Evolutionary conservation across 2,797 vertebrate genomes (phyloP).

Genomic region (Discoglossus pictus): DNA sequence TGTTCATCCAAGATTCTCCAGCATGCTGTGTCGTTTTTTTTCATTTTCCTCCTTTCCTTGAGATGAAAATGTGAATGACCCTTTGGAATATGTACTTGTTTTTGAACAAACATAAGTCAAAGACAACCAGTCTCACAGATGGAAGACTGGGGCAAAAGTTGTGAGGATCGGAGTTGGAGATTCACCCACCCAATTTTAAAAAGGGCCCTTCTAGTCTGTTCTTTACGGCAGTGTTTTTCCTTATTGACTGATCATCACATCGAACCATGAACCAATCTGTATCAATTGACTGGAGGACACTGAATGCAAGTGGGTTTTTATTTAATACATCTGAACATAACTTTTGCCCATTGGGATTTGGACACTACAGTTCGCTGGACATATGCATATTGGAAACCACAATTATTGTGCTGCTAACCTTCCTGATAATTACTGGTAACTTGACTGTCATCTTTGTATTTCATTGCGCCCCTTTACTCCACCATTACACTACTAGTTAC

Average conservation of each 20-base stretch:
- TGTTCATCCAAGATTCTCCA: constrained; percentile 11
- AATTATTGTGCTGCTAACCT: constrained; percentile 90
- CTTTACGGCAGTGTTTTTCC: constrained; percentile 54
- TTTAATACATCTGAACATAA: constrained; percentile 78
- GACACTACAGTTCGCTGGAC: constrained; percentile 82
- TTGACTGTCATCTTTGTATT: constrained; percentile 97
- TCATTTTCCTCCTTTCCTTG: constrained; percentile 52
- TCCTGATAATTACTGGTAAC: constrained; percentile 94
- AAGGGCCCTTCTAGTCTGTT: constrained; percentile 17
- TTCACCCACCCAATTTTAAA: constrained; percentile 24
- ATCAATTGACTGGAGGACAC: constrained; percentile 75
- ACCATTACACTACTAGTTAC: constrained; percentile 98
- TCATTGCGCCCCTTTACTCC: constrained; percentile 93
- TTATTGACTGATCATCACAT: constrained; percentile 22
- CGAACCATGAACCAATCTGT: constrained; percentile 90
- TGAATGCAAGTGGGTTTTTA: constrained; percentile 82
- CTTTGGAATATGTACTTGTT: constrained; percentile 59
- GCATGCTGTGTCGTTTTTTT: constrained; percentile 37
- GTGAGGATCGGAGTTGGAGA: constrained; percentile 61
- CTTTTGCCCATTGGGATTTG: constrained; percentile 94
- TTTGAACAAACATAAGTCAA: constrained; percentile 71
- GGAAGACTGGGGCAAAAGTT: constrained; percentile 66
- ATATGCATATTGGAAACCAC: constrained; percentile 92
- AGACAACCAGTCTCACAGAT: constrained; percentile 75
- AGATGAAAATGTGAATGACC: constrained; percentile 70